Conservation (phyloP, 2,888 invertebrate genomes). For the Choristoneura rosaceana region DNA sequence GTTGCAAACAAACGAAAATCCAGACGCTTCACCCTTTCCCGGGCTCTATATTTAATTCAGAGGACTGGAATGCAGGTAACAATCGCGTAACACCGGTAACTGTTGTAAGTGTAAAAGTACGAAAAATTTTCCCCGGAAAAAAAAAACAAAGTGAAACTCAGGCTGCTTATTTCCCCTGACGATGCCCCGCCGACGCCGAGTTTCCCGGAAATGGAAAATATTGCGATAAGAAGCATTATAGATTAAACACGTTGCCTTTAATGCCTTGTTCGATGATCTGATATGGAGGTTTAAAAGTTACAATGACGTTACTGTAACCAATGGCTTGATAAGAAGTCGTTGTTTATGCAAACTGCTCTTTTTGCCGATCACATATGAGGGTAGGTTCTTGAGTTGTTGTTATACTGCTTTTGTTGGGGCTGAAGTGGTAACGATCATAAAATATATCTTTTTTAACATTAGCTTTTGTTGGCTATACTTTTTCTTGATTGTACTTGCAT, state of each 20-base stretch:
- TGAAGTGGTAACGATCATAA: not conserved
- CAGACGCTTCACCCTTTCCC: constrained; percentile 81
- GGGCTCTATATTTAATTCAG: constrained; percentile 80
- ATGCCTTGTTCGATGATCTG: constrained; percentile 74
- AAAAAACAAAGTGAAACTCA: constrained; percentile 83
- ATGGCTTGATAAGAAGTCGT: constrained; percentile 62
- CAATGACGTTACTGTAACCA: constrained; percentile 68
- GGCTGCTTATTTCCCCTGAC: constrained; percentile 85
- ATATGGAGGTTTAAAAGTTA: constrained; percentile 67
- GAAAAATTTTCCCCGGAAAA: constrained; percentile 74
- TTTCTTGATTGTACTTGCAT: too few species aligned
- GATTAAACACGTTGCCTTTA: constrained; percentile 82
- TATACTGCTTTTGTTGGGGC: not conserved
- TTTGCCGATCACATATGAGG: constrained; percentile 20
- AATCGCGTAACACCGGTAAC: constrained; percentile 79
- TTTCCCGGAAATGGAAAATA: constrained; percentile 84
- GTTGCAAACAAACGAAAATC: constrained; percentile 81
- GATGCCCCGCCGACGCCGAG: constrained; percentile 74
- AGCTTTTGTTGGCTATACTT: too few species aligned
- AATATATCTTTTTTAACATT: too few species aligned
- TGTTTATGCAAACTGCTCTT: constrained; percentile 63
- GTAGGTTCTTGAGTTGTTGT: not conserved
- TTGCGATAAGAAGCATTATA: constrained; percentile 85
- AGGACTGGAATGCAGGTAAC: constrained; percentile 79
- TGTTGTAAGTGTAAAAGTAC: constrained; percentile 82